phyloP scores from a whole-genome alignment of 2,113 vertebrate species.

The Cnemophilus loriae region DNA sequence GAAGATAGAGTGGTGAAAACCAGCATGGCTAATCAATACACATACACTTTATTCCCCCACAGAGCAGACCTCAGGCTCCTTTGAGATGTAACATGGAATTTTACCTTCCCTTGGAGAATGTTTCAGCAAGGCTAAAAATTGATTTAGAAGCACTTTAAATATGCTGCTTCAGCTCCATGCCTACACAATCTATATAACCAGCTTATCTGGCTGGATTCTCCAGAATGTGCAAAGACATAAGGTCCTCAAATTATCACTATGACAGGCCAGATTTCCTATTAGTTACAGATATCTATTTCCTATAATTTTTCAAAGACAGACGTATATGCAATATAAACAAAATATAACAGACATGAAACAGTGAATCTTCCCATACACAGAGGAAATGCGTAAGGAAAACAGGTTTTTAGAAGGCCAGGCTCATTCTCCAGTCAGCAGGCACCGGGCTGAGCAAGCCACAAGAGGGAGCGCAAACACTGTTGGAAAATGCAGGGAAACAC shows the following conservation, averaged over 20 bases:
- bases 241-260: neutral
- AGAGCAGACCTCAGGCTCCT: neutral
- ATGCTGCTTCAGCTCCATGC: neutral
- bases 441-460: neutral
- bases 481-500: fast-evolving
- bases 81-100: neutral
- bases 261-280: neutral
- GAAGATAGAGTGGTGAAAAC: neutral
- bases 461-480: constrained; percentile 28
- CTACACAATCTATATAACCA: neutral
- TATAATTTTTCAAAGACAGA: neutral
- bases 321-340: neutral
- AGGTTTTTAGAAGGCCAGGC: neutral
- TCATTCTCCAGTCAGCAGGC: neutral
- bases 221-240: neutral
- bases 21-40: neutral
- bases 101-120: neutral
- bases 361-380: neutral
- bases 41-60: neutral
- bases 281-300: neutral
- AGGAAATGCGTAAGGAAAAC: neutral
- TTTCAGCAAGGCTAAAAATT: neutral
- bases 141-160: neutral
- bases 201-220: neutral
- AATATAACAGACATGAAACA: neutral